Evolutionary conservation across 2,888 invertebrate genomes (phyloP).

Genomic region (Crocallis elinguaria): DNA sequence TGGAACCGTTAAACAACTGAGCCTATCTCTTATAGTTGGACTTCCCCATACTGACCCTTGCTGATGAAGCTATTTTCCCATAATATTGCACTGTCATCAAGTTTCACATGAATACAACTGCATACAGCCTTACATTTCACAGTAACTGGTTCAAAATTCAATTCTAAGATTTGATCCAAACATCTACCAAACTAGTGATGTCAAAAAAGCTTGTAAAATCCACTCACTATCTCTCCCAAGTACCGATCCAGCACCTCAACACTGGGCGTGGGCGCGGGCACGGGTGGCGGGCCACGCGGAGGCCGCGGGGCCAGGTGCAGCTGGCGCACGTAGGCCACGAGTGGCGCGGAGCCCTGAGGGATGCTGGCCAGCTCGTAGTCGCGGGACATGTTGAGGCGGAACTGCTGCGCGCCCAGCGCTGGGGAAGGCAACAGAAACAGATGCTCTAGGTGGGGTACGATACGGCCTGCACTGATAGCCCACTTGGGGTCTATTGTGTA

Average conservation of each 20-base stretch:
- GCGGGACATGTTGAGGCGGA: constrained; percentile 91
- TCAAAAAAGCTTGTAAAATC: neutral
- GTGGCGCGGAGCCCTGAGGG: constrained; percentile 89
- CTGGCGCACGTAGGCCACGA: constrained; percentile 90
- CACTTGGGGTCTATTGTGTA: too few relatives aligned
- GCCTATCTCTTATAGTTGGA: too few relatives aligned
- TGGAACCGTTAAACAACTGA: too few relatives aligned
- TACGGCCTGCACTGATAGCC: neutral
- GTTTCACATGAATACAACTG: too few relatives aligned
- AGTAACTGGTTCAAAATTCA: too few relatives aligned
- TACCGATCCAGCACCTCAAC: constrained; percentile 60
- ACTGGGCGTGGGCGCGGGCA: constrained; percentile 71
- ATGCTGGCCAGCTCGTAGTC: constrained; percentile 91
- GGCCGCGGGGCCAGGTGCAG: constrained; percentile 85
- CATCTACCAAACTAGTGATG: too few relatives aligned
- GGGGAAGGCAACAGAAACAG: too few relatives aligned
- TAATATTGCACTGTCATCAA: too few relatives aligned
- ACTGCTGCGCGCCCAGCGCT: constrained; percentile 91
- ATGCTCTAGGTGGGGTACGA: neutral
- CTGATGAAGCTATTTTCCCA: too few relatives aligned
- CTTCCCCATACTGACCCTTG: too few relatives aligned
- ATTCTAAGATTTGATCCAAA: too few relatives aligned
- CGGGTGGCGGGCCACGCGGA: constrained; percentile 50
- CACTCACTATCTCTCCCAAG: constrained; percentile 59
- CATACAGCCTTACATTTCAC: too few relatives aligned